A percentile compares a stretch with the other conserved stretches of the same genome.
These are phyloP conservation scores for Lophotriccus pileatus DNA, from an alignment of 2,797 vertebrate genomes.

Conservation along the genomic window DNA sequence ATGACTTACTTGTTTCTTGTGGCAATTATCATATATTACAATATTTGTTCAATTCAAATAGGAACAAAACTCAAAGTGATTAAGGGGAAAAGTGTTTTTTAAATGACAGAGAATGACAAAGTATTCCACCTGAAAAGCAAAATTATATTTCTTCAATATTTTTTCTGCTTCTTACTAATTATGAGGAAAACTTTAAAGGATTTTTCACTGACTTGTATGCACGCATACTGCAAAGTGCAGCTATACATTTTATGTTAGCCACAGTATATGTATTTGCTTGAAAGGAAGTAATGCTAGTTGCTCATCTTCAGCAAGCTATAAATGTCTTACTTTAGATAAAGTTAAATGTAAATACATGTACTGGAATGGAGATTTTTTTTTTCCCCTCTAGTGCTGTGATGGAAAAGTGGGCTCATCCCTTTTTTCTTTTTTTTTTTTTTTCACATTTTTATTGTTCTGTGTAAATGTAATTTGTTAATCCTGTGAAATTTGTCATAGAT, in stretches of 20 bases:
- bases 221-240: neutral
- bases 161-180: neutral
- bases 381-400: slow-evolving; percentile 57
- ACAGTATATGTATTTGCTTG: slow-evolving; percentile 11
- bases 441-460: slow-evolving; percentile 85
- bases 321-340: slow-evolving; percentile 72
- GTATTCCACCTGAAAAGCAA: neutral
- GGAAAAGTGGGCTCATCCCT: slow-evolving; percentile 74
- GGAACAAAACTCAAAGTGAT: neutral
- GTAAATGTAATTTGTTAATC: slow-evolving; percentile 90
- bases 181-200: neutral
- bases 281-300: slow-evolving; percentile 37
- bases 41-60: neutral
- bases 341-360: slow-evolving; percentile 69
- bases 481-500: slow-evolving; percentile 89
- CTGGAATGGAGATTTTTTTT: slow-evolving; percentile 62
- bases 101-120: neutral
- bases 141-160: neutral
- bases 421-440: slow-evolving; percentile 67
- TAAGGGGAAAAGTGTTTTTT: neutral
- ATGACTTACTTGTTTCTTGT: neutral
- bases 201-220: neutral
- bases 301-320: slow-evolving; percentile 45
- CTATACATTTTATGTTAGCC: neutral
- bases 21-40: neutral